Base-by-base conservation (phyloP, 2,113 vertebrate genomes). In the Erythrocercus mccallii region DNA sequence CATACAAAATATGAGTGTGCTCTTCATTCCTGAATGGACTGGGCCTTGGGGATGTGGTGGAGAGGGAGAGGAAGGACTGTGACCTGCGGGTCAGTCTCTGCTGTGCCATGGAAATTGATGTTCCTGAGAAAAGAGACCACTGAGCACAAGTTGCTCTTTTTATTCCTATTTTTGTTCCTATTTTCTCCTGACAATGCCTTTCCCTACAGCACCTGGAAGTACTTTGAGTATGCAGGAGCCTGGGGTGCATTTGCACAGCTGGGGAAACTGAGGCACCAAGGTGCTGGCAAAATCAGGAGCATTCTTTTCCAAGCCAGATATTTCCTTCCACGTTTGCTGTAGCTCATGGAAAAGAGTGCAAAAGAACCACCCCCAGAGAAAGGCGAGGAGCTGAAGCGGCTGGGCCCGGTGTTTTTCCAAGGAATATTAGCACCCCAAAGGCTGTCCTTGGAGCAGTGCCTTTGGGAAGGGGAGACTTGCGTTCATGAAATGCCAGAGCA, bases 351-450 rank as follows among this genome's bases (percentile, higher is more conserved):
- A 78, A 68, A 78, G 38, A 81, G 58, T 47, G 47, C 44, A 53
- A 17, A 40, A 81, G 69, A 86, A 21, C 23, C 14, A 4, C 30
- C 62, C 58, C 57, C 0, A 0, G 6, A 31, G 69, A 53, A 69
- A 40, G 54, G 31, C 1, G 1, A 44, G 65, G 93, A 83, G 72
- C 83, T 7, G 17, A 33, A 35, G 45, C 0, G 1, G 57, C 70
- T 57, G 66, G n/a, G 40, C 25, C 60, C 35, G 3, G 33, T 23
- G 69, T 64, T 92, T 90, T 85, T 86, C 92, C 80, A 88, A 37
- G 79, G 38, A 71, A 40, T 28, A 23, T 86, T n/a, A 68, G 74
- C 88, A 90, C 88, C 94, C 88, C 80, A 64, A 94, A 90, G 80
- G 44, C 71, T 62, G 68, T 86, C 51, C 86, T 82, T 93, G 95